Percentiles rank a stretch among this genome's conserved stretches.
These are phyloP conservation scores for Eriocheir sinensis DNA, from an alignment of 1,140 invertebrate species.

Conservation along the genomic window DNA sequence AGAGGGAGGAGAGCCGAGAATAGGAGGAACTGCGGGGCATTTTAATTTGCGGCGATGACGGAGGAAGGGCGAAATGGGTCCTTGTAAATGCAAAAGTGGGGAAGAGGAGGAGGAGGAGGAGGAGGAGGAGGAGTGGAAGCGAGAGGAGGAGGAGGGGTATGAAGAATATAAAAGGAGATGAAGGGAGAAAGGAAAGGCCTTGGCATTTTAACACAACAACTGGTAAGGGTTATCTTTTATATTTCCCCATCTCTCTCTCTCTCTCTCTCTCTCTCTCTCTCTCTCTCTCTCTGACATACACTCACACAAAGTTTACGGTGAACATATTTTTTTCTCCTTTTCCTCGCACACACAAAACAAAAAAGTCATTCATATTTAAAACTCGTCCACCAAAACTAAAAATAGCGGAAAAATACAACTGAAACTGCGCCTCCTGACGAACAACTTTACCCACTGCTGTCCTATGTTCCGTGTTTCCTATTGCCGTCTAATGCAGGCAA, in stretches of 20 bases:
- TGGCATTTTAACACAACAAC: not conserved
- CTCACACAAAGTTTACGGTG: no score
- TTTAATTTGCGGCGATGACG: no score
- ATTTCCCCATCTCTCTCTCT: not conserved
- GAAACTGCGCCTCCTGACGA: not conserved
- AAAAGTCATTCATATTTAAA: no score
- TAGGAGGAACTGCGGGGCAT: not conserved
- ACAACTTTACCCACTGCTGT: not conserved
- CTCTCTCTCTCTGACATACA: slow-evolving; percentile 36
- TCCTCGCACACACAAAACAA: not conserved
- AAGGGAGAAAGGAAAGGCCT: not conserved
- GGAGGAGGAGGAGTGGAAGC: not conserved
- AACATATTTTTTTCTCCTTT: no score
- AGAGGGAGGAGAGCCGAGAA: not conserved
- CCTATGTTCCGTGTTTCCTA: not conserved
- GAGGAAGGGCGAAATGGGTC: not conserved
- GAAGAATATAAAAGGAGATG: not conserved
- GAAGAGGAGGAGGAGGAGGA: not conserved
- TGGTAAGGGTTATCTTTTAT: not conserved
- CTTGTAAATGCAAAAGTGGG: not conserved
- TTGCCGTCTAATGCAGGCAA: not conserved
- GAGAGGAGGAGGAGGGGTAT: not conserved
- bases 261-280: not conserved
- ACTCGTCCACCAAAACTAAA: not conserved
- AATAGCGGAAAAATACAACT: not conserved